Evolutionary conservation across 2,888 invertebrate genomes (phyloP).

Genomic region (Amphipoea lucens): DNA sequence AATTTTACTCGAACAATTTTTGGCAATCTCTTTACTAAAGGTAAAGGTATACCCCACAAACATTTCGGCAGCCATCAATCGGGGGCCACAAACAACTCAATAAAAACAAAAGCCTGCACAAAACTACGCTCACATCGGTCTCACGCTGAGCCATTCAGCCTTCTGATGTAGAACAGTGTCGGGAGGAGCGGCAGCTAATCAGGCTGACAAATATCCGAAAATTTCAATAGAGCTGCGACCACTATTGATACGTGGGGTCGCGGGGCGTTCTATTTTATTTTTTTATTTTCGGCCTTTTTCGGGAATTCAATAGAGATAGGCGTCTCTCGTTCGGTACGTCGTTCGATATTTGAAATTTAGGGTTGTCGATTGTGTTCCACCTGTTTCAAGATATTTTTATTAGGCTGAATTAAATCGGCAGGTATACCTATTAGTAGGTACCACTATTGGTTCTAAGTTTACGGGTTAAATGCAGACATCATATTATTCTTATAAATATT

Average conservation of each 20-base stretch:
- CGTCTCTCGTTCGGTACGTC: conserved; percentile 84
- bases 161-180: conserved; percentile 77
- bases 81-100: conserved; percentile 48
- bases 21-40: conserved; percentile 14
- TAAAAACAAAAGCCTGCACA: conserved; percentile 73
- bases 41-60: conserved; percentile 24
- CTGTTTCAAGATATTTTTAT: not conserved
- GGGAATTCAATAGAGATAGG: conserved; percentile 89
- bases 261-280: conserved; percentile 77
- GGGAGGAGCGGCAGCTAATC: conserved; percentile 86
- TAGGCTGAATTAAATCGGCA: not conserved
- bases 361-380: conserved; percentile 70
- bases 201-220: conserved; percentile 88
- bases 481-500: not conserved
- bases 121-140: conserved; percentile 76
- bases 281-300: conserved; percentile 88
- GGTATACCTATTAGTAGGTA: not conserved
- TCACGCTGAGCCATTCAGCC: conserved; percentile 85
- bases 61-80: conserved; percentile 52
- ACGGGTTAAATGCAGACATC: not conserved
- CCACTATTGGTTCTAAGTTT: not conserved
- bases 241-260: conserved; percentile 83
- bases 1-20: not conserved
- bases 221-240: conserved; percentile 84
- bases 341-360: conserved; percentile 86